Evolutionary conservation across 2,113 vertebrate genomes (phyloP).

Genomic region (Pelobates fuscus): DNA sequence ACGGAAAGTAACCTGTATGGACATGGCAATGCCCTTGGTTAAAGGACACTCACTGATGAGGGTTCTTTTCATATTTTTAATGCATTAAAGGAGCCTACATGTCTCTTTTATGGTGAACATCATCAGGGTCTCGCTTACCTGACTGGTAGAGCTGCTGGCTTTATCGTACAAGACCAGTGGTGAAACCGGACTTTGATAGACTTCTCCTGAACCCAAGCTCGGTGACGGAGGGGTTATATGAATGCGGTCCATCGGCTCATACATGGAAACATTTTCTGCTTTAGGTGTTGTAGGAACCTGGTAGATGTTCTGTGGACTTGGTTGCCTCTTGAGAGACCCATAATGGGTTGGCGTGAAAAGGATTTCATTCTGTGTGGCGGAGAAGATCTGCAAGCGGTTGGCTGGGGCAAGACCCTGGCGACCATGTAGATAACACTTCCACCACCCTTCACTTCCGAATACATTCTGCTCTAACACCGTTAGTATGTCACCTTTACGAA

Average conservation of each 20-base stretch:
- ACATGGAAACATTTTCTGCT: conserved; percentile 48
- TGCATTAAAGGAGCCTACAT: too few species aligned
- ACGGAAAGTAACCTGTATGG: too few species aligned
- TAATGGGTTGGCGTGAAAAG: background rate
- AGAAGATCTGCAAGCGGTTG: conserved; percentile 82
- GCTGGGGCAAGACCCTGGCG: conserved; percentile 85
- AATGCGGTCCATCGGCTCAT: conserved; percentile 79
- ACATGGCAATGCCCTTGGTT: too few species aligned
- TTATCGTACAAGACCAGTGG: conserved; percentile 65
- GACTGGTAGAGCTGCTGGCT: conserved; percentile 54
- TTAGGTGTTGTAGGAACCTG: conserved; percentile 65
- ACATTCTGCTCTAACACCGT: conserved; percentile 76
- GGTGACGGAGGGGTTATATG: conserved; percentile 61
- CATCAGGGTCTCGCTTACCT: too few species aligned
- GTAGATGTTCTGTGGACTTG: conserved; percentile 62
- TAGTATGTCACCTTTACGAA: conserved; percentile 86
- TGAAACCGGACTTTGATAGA: conserved; percentile 58
- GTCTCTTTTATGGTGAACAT: too few species aligned
- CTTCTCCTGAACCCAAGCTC: background rate
- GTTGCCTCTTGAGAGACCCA: accelerated
- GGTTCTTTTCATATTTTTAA: too few species aligned
- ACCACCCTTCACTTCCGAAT: conserved; percentile 82
- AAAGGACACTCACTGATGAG: too few species aligned
- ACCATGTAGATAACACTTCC: conserved; percentile 84
- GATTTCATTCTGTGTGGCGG: conserved; percentile 13